phyloP scores from a whole-genome alignment of 2,888 invertebrate species.

The Tridacna crocea region DNA sequence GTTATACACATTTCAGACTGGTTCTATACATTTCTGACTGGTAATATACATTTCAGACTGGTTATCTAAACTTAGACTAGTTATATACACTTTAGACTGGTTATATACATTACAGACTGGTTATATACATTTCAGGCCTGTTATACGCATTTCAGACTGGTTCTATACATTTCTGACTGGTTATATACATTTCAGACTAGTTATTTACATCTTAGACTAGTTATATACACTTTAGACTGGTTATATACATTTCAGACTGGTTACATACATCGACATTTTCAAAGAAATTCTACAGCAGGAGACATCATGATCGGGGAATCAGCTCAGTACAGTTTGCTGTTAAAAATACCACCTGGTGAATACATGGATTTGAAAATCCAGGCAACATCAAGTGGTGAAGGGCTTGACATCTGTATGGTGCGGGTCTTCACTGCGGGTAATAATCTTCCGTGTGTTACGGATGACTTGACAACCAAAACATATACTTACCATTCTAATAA shows the following conservation, averaged over 20 bases:
- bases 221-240: not conserved
- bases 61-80: too few species aligned
- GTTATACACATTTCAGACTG: too few species aligned
- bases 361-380: slow-evolving; percentile 42
- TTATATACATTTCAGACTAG: too few species aligned
- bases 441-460: slow-evolving; percentile 66
- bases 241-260: slow-evolving; percentile 9
- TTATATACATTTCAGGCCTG: too few species aligned
- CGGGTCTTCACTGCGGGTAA: slow-evolving; percentile 60
- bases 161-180: too few species aligned
- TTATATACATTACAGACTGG: too few species aligned
- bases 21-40: too few species aligned
- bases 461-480: slow-evolving; percentile 40
- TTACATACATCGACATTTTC: slow-evolving; percentile 37
- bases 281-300: slow-evolving; percentile 47
- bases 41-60: too few species aligned
- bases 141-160: too few species aligned
- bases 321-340: slow-evolving; percentile 55
- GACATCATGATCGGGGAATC: slow-evolving; percentile 59
- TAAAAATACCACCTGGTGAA: slow-evolving; percentile 64
- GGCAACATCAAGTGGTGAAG: slow-evolving; percentile 40
- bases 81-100: too few species aligned
- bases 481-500: slow-evolving; percentile 31
- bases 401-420: slow-evolving; percentile 65
- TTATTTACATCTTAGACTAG: too few species aligned